Base-by-base conservation (phyloP, 2,888 invertebrate genomes). In the Drosophila greeni region DNA sequence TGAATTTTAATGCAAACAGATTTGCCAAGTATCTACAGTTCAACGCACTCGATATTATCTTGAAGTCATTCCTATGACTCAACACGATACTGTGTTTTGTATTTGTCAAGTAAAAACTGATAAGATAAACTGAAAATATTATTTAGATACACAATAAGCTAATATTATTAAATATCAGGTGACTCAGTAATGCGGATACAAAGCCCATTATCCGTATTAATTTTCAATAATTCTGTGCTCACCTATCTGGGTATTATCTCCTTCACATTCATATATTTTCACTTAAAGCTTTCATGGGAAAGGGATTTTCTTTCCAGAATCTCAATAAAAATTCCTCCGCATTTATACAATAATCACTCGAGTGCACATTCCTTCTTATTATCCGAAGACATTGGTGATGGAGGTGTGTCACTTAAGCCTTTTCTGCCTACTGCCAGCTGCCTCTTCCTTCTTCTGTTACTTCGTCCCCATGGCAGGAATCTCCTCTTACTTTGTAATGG, bases 381-480 rank as follows among this genome's bases (percentile, higher is more conserved):
- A 48, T 55, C 37, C 12, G 11, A 16, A 36, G 20, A 56, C 55
- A 39, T 29, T 47, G 67, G 24, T 5, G 12, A 23, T 6, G 33
- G 45, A 20, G 48, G 68, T 39, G 26, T 49, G 66, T 52, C 58
- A 64, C 62, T 77, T 68, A 83, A 82, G 73, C 66, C 74, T 72
- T 73, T 74, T 9, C 24, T 18, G 34, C 16, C 14, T 18, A 11
- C 9, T 20, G 37, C 14, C 12, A 39, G 18, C 39, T 12, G 14
- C 14, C 40, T 20, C 20, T 20, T 24, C 23, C 20, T 20, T 24
- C 23, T 9, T 9, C 40, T 9, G 40, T n/a, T 24, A 5, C 5
- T n/a, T 23, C 14, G 39, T n/a, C 39, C 39, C 1, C 42, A 23
- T 36, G 31, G 18, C 29, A 8, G 59, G 29, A 43, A 57, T 56